Evolutionary conservation across 2,797 vertebrate genomes (phyloP), one percentile per base, ranked within the genome.

Genomic region (Naso thynnoides): DNA sequence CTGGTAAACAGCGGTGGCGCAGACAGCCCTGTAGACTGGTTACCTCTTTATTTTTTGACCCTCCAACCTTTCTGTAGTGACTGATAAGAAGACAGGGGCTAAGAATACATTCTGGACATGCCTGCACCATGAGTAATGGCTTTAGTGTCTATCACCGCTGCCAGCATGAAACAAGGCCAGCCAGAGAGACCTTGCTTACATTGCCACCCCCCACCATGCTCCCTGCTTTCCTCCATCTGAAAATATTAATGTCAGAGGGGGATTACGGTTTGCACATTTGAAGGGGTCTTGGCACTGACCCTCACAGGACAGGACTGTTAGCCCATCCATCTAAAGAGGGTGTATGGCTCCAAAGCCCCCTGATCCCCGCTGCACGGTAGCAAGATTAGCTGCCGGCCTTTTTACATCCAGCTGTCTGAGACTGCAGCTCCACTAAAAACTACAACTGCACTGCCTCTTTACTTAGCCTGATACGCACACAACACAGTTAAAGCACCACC

Each of bases 21-120:
- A 92, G 95, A 90, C 94, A 86, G 93, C 78, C 87, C 83, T 91
- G 91, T 84, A 93, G 93, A 94, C 94, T 94, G 90, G 93, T 94
- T 94, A 95, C 94, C 94, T 94, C 93, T 96, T 96, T 98, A 96
- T 96, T 97, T 97, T 96, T 95, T 96, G 96, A 96, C 95, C 92
- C 91, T 79, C 90, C 94, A 95, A 87, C 83, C 93, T 94, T 93
- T 88, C 95, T 93, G 94, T 94, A 96, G 96, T 95, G 91, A 95
- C 95, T 83, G 88, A 95, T 83, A 93, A 96, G 92, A 93, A 95
- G 95, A 93, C 85, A 79, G 90, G 76, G 92, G 89, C 96, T 95
- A 93, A 94, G 92, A 94, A 96, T 95, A 95, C 93, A 96, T 95
- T 95, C 93, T 89, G 86, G n/a, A 91, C 96, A 89, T 98, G 94